A percentile compares a stretch with the other conserved stretches of the same genome.
phyloP scores from a whole-genome alignment of 2,888 invertebrate species.

The Dione vanillae region DNA sequence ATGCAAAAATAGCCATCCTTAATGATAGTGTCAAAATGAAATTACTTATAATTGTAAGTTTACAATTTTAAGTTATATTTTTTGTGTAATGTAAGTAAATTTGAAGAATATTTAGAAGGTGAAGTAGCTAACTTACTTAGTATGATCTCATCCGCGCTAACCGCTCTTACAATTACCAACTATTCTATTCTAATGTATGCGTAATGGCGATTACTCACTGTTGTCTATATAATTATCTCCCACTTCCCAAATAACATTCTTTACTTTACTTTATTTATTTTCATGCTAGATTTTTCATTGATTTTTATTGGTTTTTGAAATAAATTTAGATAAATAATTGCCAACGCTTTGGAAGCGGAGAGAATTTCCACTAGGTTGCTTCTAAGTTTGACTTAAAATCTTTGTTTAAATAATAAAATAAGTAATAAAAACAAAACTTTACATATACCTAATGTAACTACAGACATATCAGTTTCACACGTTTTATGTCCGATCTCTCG shows the following conservation, averaged over 20 bases:
- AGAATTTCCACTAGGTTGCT: no score
- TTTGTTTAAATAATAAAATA: no score
- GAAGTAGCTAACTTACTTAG: background rate
- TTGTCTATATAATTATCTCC: constrained; percentile 6
- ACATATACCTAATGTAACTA: background rate
- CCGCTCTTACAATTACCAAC: constrained; percentile 19
- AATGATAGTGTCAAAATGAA: no score
- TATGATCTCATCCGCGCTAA: constrained; percentile 26
- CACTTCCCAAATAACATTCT: background rate
- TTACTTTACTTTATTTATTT: background rate
- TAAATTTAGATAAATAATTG: no score
- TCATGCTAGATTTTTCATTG: background rate
- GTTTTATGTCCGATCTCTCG: background rate
- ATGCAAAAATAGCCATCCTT: no score
- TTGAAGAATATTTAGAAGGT: background rate
- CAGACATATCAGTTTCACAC: background rate
- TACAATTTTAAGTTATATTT: no score
- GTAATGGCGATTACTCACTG: constrained; percentile 18
- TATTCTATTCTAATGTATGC: constrained; percentile 21
- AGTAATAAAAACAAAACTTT: no score
- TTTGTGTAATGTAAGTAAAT: no score
- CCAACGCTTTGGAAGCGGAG: no score
- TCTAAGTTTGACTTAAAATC: no score
- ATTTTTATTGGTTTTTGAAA: background rate
- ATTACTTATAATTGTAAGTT: no score